Evolutionary conservation across 1,140 invertebrate species (phyloP), one percentile per base, ranked within the genome.

Genomic region (Drosophila ambigua): DNA sequence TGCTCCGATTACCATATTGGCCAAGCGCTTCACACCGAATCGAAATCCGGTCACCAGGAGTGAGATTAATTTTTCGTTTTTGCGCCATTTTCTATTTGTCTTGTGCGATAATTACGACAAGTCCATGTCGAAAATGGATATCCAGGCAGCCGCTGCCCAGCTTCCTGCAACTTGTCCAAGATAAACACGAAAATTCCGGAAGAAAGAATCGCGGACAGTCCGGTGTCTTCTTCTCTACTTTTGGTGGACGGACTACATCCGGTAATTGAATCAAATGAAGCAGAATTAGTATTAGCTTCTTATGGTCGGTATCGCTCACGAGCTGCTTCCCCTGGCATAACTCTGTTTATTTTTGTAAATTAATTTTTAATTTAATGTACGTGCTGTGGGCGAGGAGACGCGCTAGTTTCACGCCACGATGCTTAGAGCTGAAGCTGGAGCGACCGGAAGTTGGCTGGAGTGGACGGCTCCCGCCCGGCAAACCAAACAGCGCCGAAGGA

Each of bases 221-320:
- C 50, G 59, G 28, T 31, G 35, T 67, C 46, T 48, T 39, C 2
- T 64, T 31, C 35, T 16, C n/a, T 64, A 46, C 61, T 45, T 35
- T 46, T 16, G 39, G 35, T 24, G 60, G 52, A 71, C 64, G 58
- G 76, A 84, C 74, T 79, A 66, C 82, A 82, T 88, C 82, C 82
- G 83, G 83, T 87, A 87, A 87, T 87, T 87, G 83, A 87, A 87
- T 87, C 83, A 87, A 87, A 87, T 82, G 83, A 88, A 87, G 83
- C 83, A 88, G 83, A 76, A 88, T 87, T 87, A 88, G 83, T 87
- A 87, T 87, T 88, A 87, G 83, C 83, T 87, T 87, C 83, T 87
- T 82, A 78, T 82, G 77, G 61, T 61, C 50, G 77, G 60, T 66
- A 74, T 74, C 64, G 58, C 39, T 59, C 51, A 28, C 41, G 39